Base-by-base conservation (phyloP, 1,140 invertebrate genomes). In the Leucophenga varia region DNA sequence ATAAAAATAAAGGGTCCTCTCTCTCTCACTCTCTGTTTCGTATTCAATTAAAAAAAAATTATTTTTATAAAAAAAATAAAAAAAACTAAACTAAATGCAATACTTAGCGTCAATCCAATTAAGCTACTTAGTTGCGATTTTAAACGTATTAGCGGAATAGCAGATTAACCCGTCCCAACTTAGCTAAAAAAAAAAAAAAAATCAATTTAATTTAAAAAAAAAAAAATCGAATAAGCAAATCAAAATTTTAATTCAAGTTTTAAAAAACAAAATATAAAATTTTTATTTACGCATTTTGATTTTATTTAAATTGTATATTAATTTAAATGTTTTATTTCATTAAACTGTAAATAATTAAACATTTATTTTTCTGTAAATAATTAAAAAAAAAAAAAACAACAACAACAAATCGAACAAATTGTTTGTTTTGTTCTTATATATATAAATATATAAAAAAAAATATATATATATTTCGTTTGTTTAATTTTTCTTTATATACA, bases 111-210 rank as follows among this genome's bases (percentile, higher is more conserved):
- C 59, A 67, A 67, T 67, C 63, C 63, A 67, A 67, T 67, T 67
- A 67, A 67, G 59, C 49, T 57, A 59, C 63, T 67, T 67, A 67
- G 59, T 67, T 67, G 63, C 63, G 63, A 65, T 65, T 65, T 61
- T 40, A 51, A 65, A 60, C 50, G 69, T 72, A 72, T 73, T 71
- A 73, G 63, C 70, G 65, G 70, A 73, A 65, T 70, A 73, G 67
- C 70, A 73, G 70, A 57, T 73, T 73, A 73, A 73, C 70, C 70
- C 70, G 58, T 73, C 70, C 70, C 70, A 73, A 73, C 70, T 42
- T 54, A 54, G 50, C 37, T 36, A 42, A 64, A 61, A 54, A 38
- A 34, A 37, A 43, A 53, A 47, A 53, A 45, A 47, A 39, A 49
- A 52, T 38, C 46, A 8, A 43, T 34, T 21, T 5, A 54, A 41